Evolutionary conservation across 2,888 invertebrate genomes (phyloP).

Genomic region (Megalurothrips usitatus): DNA sequence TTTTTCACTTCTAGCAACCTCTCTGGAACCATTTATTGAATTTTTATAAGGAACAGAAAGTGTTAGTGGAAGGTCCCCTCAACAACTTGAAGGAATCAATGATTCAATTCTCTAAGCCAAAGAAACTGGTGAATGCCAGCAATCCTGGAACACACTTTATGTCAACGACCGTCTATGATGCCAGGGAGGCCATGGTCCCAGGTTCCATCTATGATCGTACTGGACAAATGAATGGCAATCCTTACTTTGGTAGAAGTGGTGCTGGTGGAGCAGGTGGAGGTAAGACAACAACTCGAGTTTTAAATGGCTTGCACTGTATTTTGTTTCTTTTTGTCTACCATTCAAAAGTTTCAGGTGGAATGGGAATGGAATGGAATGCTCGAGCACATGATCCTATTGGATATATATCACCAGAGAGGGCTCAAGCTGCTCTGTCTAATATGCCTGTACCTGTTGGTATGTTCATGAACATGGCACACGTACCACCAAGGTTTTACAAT

Average conservation of each 20-base stretch:
- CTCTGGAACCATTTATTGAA: conserved; percentile 97
- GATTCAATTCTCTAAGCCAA: conserved; percentile 95
- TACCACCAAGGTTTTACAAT: conserved; percentile 70
- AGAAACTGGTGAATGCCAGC: conserved; percentile 87
- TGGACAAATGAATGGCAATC: conserved; percentile 46
- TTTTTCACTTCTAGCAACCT: conserved; percentile 60
- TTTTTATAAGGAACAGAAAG: conserved; percentile 96
- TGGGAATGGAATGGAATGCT: conserved; percentile 56
- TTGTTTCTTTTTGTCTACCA: background rate
- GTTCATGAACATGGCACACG: conserved; percentile 84
- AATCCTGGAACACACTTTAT: conserved; percentile 97
- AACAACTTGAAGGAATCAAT: conserved; percentile 95
- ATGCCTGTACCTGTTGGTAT: conserved; percentile 91
- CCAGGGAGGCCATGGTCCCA: conserved; percentile 89
- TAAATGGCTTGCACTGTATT: background rate
- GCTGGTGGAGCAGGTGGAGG: conserved; percentile 32
- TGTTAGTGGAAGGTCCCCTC: conserved; percentile 94
- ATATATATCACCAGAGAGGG: conserved; percentile 83
- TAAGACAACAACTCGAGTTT: conserved; percentile 29
- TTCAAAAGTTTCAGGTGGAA: background rate
- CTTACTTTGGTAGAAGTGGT: conserved; percentile 44
- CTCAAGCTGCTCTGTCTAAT: conserved; percentile 67
- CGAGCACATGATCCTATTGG: conserved; percentile 82
- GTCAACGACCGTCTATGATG: conserved; percentile 96
- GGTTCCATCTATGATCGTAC: conserved; percentile 89